These are phyloP conservation scores for Lutraria rhynchaena DNA, from an alignment of 1,140 invertebrate species.

Conservation along the genomic window DNA sequence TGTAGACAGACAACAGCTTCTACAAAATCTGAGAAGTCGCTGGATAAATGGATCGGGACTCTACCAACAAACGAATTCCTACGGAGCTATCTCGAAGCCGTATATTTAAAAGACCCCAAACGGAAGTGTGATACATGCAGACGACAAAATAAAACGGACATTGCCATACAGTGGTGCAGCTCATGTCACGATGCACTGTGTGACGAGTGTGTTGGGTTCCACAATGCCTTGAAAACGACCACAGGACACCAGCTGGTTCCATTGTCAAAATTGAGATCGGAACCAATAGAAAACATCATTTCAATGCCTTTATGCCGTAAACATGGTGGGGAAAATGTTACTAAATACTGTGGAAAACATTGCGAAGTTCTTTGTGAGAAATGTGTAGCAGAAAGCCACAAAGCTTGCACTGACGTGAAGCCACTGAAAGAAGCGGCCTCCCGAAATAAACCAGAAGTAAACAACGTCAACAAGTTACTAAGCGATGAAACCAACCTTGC, in stretches of 20 bases:
- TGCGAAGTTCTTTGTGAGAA: constrained; percentile 49
- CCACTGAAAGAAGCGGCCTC: constrained; percentile 31
- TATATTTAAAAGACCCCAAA: constrained; percentile 24
- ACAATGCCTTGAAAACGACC: constrained; percentile 57
- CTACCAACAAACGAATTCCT: constrained; percentile 37
- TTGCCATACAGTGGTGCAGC: constrained; percentile 35
- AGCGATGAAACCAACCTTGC: constrained; percentile 43
- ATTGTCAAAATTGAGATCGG: constrained; percentile 11
- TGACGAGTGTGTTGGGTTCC: constrained; percentile 53
- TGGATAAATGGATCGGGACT: constrained; percentile 17
- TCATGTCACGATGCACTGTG: constrained; percentile 51
- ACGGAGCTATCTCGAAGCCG: constrained; percentile 39
- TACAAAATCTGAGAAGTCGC: background rate
- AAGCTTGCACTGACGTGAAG: constrained; percentile 34
- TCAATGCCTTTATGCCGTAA: constrained; percentile 13
- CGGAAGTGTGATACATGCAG: constrained; percentile 49
- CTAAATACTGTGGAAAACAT: constrained; percentile 48
- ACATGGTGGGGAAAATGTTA: constrained; percentile 51
- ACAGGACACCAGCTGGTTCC: constrained; percentile 15
- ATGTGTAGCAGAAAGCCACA: constrained; percentile 51
- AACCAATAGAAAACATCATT: constrained; percentile 49
- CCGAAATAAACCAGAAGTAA: constrained; percentile 6
- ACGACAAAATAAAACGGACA: constrained; percentile 17
- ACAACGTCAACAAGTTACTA: background rate
- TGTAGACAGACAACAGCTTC: constrained; percentile 22